A percentile compares a stretch with the other conserved stretches of the same genome.
Conservation (phyloP, 2,113 vertebrate genomes). For the Lepisosteus osseus region DNA sequence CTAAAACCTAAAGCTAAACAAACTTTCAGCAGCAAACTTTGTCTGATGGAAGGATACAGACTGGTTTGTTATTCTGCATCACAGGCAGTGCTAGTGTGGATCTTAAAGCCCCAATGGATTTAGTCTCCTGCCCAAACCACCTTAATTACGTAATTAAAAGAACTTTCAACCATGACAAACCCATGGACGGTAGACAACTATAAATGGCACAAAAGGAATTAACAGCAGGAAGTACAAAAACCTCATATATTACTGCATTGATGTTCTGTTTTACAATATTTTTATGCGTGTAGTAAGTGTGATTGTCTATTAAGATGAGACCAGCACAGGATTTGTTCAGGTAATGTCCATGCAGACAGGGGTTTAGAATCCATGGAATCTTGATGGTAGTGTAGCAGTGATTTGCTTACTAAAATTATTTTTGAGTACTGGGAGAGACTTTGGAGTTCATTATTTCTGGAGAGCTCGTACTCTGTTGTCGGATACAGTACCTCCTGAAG, state of each 20-base stretch:
- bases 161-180: too few relatives aligned
- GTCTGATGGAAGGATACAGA: background rate
- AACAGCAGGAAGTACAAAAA: too few relatives aligned
- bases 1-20: too few relatives aligned
- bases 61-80: background rate
- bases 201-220: too few relatives aligned
- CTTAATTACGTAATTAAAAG: background rate
- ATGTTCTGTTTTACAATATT: slow-evolving; percentile 20
- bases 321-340: slow-evolving; percentile 6
- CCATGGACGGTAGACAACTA: too few relatives aligned
- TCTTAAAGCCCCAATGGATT: background rate
- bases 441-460: too few relatives aligned
- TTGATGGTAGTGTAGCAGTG: too few relatives aligned
- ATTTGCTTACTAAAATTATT: too few relatives aligned
- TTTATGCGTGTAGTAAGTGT: background rate
- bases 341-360: slow-evolving; percentile 16
- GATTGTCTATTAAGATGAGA: background rate
- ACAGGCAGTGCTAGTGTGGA: slow-evolving; percentile 8
- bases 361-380: background rate
- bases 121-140: background rate
- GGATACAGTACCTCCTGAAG: too few relatives aligned
- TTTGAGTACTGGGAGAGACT: too few relatives aligned
- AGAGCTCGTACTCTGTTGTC: too few relatives aligned
- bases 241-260: background rate
- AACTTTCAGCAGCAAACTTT: background rate